Evolutionary conservation across 2,113 vertebrate genomes (phyloP).

Genomic region (Chloebia gouldiae): DNA sequence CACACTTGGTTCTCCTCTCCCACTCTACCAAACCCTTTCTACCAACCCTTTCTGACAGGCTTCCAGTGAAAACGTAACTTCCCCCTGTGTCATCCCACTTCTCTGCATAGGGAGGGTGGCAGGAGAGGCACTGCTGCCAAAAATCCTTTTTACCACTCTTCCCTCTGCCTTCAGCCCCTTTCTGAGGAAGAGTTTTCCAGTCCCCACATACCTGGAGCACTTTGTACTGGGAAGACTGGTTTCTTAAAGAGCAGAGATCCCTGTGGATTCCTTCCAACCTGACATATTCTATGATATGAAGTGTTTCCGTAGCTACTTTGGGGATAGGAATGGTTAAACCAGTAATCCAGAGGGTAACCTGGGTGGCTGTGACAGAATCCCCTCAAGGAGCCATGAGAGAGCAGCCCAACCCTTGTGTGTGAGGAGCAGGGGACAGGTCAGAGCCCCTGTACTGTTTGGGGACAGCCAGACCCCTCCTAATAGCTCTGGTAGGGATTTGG

Average conservation of each 20-base stretch:
- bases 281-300: background rate
- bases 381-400: background rate
- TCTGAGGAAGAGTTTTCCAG: background rate
- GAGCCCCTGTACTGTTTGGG: background rate
- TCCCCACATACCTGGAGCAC: background rate
- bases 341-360: background rate
- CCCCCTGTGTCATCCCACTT: background rate
- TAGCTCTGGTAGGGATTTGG: accelerated
- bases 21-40: background rate
- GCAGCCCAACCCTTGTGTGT: background rate
- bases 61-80: background rate
- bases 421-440: background rate
- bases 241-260: background rate
- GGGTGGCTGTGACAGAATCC: background rate
- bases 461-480: background rate
- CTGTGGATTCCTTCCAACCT: background rate
- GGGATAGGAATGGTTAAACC: background rate
- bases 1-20: background rate
- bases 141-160: background rate
- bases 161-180: background rate
- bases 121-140: background rate
- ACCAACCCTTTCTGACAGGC: background rate
- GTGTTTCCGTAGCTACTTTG: background rate
- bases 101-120: background rate
- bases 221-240: background rate